Evolutionary conservation across 2,888 invertebrate genomes (phyloP).

Genomic region (Campaea margaritaria): DNA sequence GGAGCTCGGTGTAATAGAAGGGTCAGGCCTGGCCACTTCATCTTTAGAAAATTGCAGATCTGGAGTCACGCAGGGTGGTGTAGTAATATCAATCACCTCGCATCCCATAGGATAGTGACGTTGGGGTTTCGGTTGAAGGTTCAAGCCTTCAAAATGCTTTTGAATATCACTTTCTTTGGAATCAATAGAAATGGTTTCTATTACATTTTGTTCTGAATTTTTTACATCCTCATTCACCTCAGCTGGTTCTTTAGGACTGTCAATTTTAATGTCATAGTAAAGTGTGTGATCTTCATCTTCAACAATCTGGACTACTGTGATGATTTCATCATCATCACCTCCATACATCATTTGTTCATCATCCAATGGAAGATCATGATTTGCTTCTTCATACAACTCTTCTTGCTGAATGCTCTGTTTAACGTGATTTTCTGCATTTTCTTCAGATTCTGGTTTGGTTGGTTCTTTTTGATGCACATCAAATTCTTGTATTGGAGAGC

Average conservation of each 20-base stretch:
- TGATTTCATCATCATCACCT: conserved; percentile 79
- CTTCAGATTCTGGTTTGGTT: conserved; percentile 32
- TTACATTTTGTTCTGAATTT: conserved; percentile 41
- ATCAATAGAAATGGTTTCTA: conserved; percentile 13
- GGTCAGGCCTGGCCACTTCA: conserved; percentile 71
- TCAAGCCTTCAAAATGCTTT: conserved; percentile 73
- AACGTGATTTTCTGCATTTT: conserved; percentile 33
- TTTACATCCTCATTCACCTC: conserved; percentile 38
- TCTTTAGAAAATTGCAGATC: conserved; percentile 62
- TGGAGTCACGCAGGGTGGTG: conserved; percentile 61
- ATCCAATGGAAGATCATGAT: conserved; percentile 60
- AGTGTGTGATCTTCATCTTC: conserved; percentile 78
- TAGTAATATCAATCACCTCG: conserved; percentile 54
- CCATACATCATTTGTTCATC: conserved; percentile 65
- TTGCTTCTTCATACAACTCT: conserved; percentile 40
- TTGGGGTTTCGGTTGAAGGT: conserved; percentile 56
- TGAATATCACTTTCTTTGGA: conserved; percentile 64
- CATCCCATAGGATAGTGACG: conserved; percentile 61
- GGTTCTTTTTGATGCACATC: conserved; percentile 35
- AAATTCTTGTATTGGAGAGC: conserved; percentile 29
- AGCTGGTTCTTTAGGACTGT: conserved; percentile 60
- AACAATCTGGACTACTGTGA: conserved; percentile 81
- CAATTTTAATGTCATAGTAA: conserved; percentile 74
- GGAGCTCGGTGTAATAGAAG: conserved; percentile 77
- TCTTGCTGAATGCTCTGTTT: conserved; percentile 31